Percentiles rank a stretch among this genome's conserved stretches.
Conservation (phyloP, 2,113 vertebrate genomes). For the Triplophysa siluroides region DNA sequence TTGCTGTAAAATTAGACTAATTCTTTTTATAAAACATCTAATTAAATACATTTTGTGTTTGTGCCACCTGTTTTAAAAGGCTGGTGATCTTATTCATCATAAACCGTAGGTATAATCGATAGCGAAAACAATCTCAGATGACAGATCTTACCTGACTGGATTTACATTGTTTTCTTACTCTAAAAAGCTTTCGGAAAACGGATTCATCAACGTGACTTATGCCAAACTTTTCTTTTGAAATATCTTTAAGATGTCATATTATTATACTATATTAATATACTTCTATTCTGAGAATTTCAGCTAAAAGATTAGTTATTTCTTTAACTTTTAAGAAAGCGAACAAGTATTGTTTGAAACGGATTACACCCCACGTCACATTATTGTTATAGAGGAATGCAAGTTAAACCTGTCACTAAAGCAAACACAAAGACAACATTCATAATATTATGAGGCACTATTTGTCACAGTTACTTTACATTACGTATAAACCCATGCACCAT, state of each 20-base stretch:
- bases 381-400: neutral
- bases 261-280: too few species aligned
- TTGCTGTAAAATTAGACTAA: too few species aligned
- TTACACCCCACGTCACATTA: neutral
- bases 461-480: neutral
- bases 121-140: neutral
- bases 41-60: too few species aligned
- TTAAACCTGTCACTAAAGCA: too few species aligned
- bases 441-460: neutral
- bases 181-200: neutral
- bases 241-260: neutral
- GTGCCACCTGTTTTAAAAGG: too few species aligned
- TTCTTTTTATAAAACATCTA: too few species aligned
- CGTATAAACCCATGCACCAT: too few species aligned
- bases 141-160: neutral
- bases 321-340: neutral
- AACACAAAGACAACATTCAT: neutral
- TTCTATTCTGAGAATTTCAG: neutral
- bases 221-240: neutral
- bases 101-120: neutral
- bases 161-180: neutral
- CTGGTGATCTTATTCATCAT: too few species aligned
- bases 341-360: neutral
- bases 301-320: neutral
- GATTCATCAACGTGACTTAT: neutral